phyloP scores from a whole-genome alignment of 2,888 invertebrate genomes.

The Parelbella ahira region DNA sequence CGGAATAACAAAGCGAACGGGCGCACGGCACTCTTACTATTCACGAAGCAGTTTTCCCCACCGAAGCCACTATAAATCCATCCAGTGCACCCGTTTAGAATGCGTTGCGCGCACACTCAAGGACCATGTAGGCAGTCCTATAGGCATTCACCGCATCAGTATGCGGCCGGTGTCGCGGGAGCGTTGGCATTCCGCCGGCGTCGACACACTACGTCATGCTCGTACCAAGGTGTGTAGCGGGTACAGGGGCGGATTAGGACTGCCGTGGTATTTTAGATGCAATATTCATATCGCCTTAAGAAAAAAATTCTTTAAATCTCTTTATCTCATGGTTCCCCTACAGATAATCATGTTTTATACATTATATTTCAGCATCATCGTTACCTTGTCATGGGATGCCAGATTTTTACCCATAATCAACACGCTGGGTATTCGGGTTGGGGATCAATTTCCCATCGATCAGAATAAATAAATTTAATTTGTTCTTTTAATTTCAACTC shows the following conservation, averaged over 20 bases:
- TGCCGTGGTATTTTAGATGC: not conserved
- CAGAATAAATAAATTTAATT: too few species aligned
- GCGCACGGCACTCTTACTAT: constrained; percentile 23
- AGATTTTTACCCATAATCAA: too few species aligned
- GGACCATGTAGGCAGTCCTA: constrained; percentile 38
- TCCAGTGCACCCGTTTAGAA: constrained; percentile 24
- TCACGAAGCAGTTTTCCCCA: constrained; percentile 18
- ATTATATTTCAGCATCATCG: too few species aligned
- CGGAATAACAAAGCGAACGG: constrained; percentile 13
- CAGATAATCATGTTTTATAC: too few species aligned
- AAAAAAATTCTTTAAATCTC: too few species aligned
- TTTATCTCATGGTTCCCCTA: too few species aligned
- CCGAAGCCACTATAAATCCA: constrained; percentile 27
- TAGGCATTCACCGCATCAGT: constrained; percentile 51
- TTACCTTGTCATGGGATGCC: too few species aligned
- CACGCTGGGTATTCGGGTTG: too few species aligned
- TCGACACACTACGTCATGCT: constrained; percentile 70
- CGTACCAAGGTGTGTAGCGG: constrained; percentile 51
- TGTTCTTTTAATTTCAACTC: too few species aligned
- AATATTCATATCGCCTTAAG: too few species aligned
- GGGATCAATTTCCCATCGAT: too few species aligned
- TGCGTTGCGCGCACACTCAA: constrained; percentile 31
- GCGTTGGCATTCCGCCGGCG: constrained; percentile 58
- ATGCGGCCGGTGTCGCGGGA: constrained; percentile 40
- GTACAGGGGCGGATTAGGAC: constrained; percentile 50